Percentiles rank a stretch among this genome's conserved stretches.
Conservation (phyloP, 2,113 vertebrate genomes). For the Dasyprocta punctata region DNA sequence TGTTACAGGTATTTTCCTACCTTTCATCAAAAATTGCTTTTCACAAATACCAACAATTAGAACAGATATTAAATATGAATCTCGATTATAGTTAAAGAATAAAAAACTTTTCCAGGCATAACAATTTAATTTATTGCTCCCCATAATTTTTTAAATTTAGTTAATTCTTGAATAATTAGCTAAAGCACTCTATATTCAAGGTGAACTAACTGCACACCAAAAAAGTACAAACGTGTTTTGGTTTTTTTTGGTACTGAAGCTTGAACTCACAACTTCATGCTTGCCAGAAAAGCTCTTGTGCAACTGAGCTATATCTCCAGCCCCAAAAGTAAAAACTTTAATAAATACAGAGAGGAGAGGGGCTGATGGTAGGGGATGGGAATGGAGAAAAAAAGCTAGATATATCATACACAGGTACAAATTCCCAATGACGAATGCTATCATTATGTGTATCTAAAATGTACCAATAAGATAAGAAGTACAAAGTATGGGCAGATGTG, state of each 20-base stretch:
- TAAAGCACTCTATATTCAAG: neutral
- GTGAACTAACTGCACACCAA: neutral
- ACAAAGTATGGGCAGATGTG: neutral
- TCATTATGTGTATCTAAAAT: neutral
- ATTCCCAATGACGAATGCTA: neutral
- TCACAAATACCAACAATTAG: slow-evolving; percentile 29
- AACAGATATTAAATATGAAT: slow-evolving; percentile 37
- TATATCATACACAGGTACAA: neutral
- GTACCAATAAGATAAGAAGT: neutral
- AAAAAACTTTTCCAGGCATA: neutral
- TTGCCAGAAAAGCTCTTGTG: too few relatives aligned
- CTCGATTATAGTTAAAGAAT: neutral
- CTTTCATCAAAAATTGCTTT: slow-evolving; percentile 33
- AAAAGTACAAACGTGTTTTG: neutral
- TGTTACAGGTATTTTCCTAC: neutral
- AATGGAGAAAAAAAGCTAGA: neutral
- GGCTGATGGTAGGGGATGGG: neutral
- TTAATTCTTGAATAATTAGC: slow-evolving; percentile 29
- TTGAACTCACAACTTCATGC: too few relatives aligned
- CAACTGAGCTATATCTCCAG: too few relatives aligned
- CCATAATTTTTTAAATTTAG: neutral
- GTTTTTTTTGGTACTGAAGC: too few relatives aligned
- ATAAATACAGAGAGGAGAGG: neutral
- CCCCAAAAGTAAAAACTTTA: neutral
- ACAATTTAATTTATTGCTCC: neutral